Conservation (phyloP, 1,140 invertebrate species). For the Camponotus floridanus region DNA sequence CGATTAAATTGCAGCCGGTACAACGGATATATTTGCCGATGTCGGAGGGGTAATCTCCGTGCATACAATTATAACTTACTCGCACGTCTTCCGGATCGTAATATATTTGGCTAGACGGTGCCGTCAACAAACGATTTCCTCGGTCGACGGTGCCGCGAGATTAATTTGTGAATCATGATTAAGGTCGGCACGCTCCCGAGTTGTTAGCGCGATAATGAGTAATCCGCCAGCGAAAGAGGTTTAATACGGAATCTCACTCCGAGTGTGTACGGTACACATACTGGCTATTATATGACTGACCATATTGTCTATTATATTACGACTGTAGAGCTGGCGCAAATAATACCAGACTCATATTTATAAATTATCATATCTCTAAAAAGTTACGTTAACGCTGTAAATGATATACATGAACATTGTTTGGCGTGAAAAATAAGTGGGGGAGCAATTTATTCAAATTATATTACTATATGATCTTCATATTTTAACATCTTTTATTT, state of each 20-base stretch:
- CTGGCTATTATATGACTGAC: neutral
- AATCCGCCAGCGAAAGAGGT: conserved; percentile 60
- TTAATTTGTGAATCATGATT: conserved; percentile 66
- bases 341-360: neutral
- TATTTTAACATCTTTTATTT: no score
- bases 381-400: neutral
- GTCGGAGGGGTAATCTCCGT: conserved; percentile 44
- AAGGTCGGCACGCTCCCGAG: conserved; percentile 50
- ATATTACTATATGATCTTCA: no score
- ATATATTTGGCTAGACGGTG: conserved; percentile 57
- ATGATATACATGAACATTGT: neutral
- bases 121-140: conserved; percentile 54
- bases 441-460: no score
- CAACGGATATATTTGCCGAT: conserved; percentile 50
- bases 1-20: conserved; percentile 54
- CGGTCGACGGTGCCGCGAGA: conserved; percentile 37
- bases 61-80: conserved; percentile 57
- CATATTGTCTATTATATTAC: conserved; percentile 3
- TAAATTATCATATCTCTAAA: neutral
- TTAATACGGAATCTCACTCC: conserved; percentile 68
- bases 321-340: conserved; percentile 35
- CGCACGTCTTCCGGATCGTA: conserved; percentile 50
- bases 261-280: neutral
- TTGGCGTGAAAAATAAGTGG: neutral
- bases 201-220: conserved; percentile 70